Conservation (phyloP, 1,140 invertebrate species). For the Leptinotarsa undecemlineata region DNA sequence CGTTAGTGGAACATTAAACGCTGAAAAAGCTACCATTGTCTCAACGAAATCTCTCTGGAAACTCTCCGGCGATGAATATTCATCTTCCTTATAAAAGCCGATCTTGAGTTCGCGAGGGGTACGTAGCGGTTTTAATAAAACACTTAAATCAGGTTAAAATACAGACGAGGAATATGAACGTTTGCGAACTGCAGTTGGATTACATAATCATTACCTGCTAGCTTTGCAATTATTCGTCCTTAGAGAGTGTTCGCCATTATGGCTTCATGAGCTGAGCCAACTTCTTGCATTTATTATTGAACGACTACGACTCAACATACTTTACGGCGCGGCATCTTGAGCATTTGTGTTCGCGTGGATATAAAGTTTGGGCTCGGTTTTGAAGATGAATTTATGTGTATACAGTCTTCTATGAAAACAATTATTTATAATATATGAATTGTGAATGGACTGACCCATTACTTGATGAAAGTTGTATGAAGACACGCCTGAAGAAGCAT, state of each 20-base stretch:
- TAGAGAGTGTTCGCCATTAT: slow-evolving; percentile 20
- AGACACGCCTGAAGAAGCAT: no score
- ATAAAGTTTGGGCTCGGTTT: not conserved
- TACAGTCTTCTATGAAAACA: not conserved
- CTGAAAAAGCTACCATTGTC: slow-evolving; percentile 37
- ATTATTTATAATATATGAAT: not conserved
- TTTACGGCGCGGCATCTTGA: not conserved
- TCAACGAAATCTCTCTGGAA: slow-evolving; percentile 22
- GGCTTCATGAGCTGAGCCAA: slow-evolving; percentile 13
- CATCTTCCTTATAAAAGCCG: slow-evolving; percentile 39
- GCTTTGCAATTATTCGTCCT: slow-evolving; percentile 21
- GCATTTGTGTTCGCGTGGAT: not conserved
- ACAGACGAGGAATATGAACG: slow-evolving; percentile 32
- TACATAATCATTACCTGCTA: slow-evolving; percentile 25
- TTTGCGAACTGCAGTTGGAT: slow-evolving; percentile 24
- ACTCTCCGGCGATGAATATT: slow-evolving; percentile 35
- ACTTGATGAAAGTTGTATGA: no score
- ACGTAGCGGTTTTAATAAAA: slow-evolving; percentile 40
- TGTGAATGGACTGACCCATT: not conserved
- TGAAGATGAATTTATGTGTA: not conserved
- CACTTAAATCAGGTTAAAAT: slow-evolving; percentile 39
- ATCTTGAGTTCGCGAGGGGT: slow-evolving; percentile 37
- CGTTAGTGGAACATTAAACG: slow-evolving; percentile 38
- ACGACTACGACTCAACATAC: not conserved
- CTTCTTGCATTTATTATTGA: slow-evolving; percentile 23